These are phyloP conservation scores for Chaenocephalus aceratus DNA, from an alignment of 2,113 vertebrate species.

Conservation along the genomic window DNA sequence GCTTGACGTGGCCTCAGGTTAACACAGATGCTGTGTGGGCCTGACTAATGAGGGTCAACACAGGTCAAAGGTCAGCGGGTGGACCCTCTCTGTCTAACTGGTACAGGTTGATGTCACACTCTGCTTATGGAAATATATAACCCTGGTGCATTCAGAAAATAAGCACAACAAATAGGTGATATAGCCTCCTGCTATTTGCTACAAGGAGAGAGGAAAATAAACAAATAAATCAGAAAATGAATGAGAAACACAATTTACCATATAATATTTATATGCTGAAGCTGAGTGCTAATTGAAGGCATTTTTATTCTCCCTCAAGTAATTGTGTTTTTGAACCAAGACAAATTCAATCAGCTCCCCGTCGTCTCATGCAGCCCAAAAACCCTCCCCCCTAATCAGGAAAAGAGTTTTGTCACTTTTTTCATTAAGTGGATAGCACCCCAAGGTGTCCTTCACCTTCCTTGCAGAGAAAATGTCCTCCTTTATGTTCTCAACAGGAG, in stretches of 20 bases:
- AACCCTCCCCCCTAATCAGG: constrained; percentile 52
- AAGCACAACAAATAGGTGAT: constrained; percentile 21
- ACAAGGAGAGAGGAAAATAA: constrained; percentile 39
- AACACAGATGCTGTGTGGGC: constrained; percentile 72
- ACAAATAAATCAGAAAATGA: constrained; percentile 39
- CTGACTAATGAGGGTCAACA: constrained; percentile 79
- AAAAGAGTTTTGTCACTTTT: constrained; percentile 52
- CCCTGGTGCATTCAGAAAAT: background rate
- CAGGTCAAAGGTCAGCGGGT: constrained; percentile 60
- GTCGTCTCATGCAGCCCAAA: constrained; percentile 46
- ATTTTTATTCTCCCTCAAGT: constrained; percentile 64
- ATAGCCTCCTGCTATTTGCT: background rate
- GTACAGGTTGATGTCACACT: constrained; percentile 35
- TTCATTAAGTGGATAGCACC: constrained; percentile 64
- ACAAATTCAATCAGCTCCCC: constrained; percentile 66
- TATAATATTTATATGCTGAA: constrained; percentile 44
- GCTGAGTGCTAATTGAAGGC: constrained; percentile 53
- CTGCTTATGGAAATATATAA: constrained; percentile 55
- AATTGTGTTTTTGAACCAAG: constrained; percentile 71
- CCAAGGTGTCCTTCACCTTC: constrained; percentile 67
- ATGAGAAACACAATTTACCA: constrained; percentile 49
- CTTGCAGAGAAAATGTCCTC: constrained; percentile 62
- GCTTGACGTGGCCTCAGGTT: constrained; percentile 40
- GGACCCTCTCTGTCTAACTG: constrained; percentile 41
- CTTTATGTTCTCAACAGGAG: constrained; percentile 76